phyloP scores from a whole-genome alignment of 1,140 invertebrate species.

The Venustaconcha ellipsiformis region DNA sequence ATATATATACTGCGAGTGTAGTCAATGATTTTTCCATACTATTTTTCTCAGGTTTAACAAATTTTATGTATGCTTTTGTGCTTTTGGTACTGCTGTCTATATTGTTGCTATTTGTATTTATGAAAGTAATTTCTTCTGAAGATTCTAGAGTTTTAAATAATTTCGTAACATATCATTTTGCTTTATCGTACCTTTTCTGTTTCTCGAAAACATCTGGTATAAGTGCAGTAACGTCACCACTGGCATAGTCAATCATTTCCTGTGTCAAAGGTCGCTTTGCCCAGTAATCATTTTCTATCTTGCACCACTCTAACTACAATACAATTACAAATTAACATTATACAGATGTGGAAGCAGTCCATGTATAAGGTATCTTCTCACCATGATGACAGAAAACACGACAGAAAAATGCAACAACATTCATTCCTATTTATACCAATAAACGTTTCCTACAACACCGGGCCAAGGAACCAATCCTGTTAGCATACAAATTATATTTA shows the following conservation, averaged over 20 bases:
- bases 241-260: constrained; percentile 93
- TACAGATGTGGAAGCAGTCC: neutral
- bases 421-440: neutral
- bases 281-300: constrained; percentile 93
- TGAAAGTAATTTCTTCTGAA: too few species aligned
- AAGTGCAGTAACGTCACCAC: constrained; percentile 87
- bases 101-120: too few species aligned
- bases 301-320: constrained; percentile 75
- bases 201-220: constrained; percentile 87
- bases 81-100: too few species aligned
- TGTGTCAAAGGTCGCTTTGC: constrained; percentile 85
- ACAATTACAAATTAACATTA: neutral
- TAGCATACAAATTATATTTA: too few species aligned
- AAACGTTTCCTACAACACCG: neutral
- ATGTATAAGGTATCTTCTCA: neutral
- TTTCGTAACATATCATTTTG: too few species aligned
- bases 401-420: neutral
- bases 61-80: too few species aligned
- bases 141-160: too few species aligned
- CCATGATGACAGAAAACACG: constrained; percentile 1
- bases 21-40: too few species aligned
- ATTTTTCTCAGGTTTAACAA: too few species aligned
- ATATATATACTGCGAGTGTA: too few species aligned
- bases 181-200: constrained; percentile 74
- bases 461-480: neutral